Evolutionary conservation across 2,113 vertebrate genomes (phyloP).

Genomic region (Dasyornis broadbenti): DNA sequence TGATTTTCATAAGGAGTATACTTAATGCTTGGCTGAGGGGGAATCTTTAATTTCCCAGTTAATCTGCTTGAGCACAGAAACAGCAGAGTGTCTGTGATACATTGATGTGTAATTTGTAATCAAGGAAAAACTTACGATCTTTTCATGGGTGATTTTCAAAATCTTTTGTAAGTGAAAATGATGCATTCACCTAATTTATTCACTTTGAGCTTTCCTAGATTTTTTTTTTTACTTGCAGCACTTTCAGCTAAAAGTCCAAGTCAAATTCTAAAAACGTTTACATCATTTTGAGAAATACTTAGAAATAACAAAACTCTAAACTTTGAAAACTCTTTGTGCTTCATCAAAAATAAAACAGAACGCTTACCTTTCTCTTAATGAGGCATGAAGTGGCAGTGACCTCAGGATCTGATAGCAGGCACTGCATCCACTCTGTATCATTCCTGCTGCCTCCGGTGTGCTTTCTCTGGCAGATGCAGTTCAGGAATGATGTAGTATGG

Average conservation of each 20-base stretch:
- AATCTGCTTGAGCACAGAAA: not conserved
- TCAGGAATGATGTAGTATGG: not conserved
- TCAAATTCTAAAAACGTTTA: not conserved
- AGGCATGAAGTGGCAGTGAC: not conserved
- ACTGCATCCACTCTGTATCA: not conserved
- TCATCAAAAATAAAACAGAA: not conserved
- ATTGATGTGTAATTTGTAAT: too few relatives aligned
- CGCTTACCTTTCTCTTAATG: not conserved
- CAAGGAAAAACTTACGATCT: not conserved
- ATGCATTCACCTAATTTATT: not conserved
- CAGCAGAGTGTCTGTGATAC: not conserved
- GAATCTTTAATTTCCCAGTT: not conserved
- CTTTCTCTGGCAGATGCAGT: not conserved
- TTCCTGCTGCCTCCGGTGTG: not conserved
- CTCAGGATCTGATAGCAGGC: not conserved
- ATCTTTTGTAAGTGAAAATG: not conserved
- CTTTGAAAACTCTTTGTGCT: not conserved
- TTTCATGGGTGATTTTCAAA: not conserved
- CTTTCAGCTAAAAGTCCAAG: not conserved
- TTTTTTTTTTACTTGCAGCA: not conserved
- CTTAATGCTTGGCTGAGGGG: not conserved
- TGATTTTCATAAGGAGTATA: not conserved
- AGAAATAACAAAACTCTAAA: not conserved
- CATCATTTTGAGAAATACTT: not conserved
- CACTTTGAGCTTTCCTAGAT: not conserved